Percentiles rank a stretch among this genome's conserved stretches.
Evolutionary conservation across 1,140 invertebrate species (phyloP).

Genomic region (Apolygus lucorum): DNA sequence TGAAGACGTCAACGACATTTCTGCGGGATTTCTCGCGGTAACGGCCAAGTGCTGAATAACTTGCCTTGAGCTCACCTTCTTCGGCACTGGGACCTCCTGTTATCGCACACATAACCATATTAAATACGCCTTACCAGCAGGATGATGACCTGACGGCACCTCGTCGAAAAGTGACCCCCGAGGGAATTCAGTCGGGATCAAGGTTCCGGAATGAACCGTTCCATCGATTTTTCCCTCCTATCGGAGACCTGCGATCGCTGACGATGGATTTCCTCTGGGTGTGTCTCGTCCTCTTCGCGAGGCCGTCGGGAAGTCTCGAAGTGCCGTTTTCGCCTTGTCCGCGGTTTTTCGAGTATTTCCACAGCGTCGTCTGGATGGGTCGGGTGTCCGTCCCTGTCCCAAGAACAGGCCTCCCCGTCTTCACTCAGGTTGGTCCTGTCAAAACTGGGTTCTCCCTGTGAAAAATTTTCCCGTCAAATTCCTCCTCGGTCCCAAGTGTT

Average conservation of each 20-base stretch:
- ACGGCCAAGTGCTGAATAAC: too few relatives aligned
- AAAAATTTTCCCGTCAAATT: too few relatives aligned
- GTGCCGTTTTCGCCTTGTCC: neutral
- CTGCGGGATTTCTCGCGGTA: too few relatives aligned
- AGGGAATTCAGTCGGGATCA: slow-evolving; percentile 8
- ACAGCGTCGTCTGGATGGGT: neutral
- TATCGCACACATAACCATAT: slow-evolving; percentile 10
- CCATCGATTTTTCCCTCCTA: neutral
- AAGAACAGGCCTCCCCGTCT: neutral
- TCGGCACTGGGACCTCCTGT: neutral
- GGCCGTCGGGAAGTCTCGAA: neutral
- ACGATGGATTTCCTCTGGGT: neutral
- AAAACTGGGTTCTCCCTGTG: too few relatives aligned
- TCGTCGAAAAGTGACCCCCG: neutral
- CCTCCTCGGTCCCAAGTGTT: too few relatives aligned
- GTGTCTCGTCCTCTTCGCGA: neutral
- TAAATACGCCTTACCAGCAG: neutral
- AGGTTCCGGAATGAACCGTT: neutral
- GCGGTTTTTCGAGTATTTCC: slow-evolving; percentile 4
- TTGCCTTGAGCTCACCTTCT: slow-evolving; percentile 1
- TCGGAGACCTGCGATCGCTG: neutral
- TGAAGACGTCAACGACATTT: too few relatives aligned
- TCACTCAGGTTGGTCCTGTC: too few relatives aligned
- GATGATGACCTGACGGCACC: neutral
- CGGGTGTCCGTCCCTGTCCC: neutral